Evolutionary conservation across 2,888 invertebrate species (phyloP).

Genomic region (Euplexia lucipara): DNA sequence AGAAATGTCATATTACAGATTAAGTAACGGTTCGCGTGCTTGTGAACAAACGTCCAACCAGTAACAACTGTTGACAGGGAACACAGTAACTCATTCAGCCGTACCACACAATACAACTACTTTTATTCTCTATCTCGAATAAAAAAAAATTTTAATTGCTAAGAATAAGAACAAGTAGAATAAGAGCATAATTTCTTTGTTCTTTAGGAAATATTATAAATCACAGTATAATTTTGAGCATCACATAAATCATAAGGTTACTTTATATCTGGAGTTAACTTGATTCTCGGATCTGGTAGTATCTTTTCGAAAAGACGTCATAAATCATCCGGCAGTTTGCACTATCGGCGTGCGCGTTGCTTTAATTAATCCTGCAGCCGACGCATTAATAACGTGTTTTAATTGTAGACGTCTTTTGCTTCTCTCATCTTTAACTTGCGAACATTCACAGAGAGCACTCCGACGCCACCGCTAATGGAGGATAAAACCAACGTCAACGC

Average conservation of each 20-base stretch:
- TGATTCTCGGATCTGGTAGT: constrained; percentile 63
- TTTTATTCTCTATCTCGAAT: constrained; percentile 18
- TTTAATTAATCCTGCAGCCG: constrained; percentile 77
- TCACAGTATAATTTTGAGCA: constrained; percentile 52
- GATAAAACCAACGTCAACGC: constrained; percentile 81
- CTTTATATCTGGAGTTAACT: constrained; percentile 60
- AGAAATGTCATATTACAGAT: constrained; percentile 11
- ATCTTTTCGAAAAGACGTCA: constrained; percentile 68
- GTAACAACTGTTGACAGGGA: constrained; percentile 21
- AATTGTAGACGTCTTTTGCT: constrained; percentile 74
- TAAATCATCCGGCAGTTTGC: constrained; percentile 73
- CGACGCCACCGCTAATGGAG: constrained; percentile 76
- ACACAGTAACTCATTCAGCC: constrained; percentile 32
- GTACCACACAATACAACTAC: constrained; percentile 4
- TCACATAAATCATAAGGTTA: constrained; percentile 60
- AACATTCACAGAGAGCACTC: constrained; percentile 63
- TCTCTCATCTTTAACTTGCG: constrained; percentile 73
- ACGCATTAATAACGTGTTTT: constrained; percentile 78
- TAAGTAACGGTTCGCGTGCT: constrained; percentile 42
- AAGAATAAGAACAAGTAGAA: constrained; percentile 13
- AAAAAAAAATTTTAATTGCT: constrained; percentile 29
- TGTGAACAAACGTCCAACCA: constrained; percentile 12
- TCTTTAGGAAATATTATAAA: constrained; percentile 50
- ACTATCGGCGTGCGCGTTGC: constrained; percentile 70
- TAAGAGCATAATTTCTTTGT: constrained; percentile 37